A percentile compares a stretch with the other conserved stretches of the same genome.
Conservation (phyloP, 2,113 vertebrate species). For the Lathamus discolor region DNA sequence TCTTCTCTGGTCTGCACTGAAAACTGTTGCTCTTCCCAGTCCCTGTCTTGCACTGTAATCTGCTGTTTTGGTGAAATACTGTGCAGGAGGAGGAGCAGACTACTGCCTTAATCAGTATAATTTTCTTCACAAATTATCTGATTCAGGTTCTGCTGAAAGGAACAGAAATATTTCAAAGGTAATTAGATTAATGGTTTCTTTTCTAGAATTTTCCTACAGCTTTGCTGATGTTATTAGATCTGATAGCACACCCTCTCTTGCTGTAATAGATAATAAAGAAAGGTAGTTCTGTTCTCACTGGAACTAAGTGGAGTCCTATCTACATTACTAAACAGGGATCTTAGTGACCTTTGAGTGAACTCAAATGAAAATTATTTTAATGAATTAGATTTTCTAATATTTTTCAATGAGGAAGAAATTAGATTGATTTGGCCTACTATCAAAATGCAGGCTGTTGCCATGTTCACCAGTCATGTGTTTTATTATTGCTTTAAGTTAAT, state of each 20-base stretch:
- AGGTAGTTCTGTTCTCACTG: neutral
- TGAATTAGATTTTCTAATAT: neutral
- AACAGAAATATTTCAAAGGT: neutral
- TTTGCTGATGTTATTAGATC: neutral
- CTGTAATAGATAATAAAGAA: neutral
- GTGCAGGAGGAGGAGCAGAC: neutral
- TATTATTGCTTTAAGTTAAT: neutral
- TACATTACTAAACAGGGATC: neutral
- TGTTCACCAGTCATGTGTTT: neutral
- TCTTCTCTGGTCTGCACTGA: neutral
- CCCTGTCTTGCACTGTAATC: neutral
- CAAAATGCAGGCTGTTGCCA: neutral
- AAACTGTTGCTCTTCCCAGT: neutral
- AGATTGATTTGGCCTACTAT: neutral
- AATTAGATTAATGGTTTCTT: neutral
- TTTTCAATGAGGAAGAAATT: neutral
- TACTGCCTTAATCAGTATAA: neutral
- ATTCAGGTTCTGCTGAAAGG: neutral
- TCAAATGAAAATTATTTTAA: neutral
- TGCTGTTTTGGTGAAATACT: neutral
- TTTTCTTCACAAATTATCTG: neutral
- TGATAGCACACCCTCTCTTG: neutral
- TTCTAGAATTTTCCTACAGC: neutral
- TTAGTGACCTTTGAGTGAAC: neutral
- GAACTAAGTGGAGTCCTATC: neutral